Conservation (phyloP, 2,797 vertebrate species). For the Pangasius krempfi region DNA sequence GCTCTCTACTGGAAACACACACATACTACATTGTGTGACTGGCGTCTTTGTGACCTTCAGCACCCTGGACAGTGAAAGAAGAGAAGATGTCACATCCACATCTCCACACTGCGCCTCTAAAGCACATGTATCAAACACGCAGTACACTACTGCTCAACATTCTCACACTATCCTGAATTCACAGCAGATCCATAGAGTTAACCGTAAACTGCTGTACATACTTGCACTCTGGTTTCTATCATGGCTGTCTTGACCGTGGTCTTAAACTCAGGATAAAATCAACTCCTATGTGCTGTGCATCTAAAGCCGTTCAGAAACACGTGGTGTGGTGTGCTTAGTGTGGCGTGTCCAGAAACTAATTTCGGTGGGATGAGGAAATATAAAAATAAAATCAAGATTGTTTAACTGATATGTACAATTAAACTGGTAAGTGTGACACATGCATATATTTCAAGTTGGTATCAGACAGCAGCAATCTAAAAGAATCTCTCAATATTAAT, state of each 20-base stretch:
- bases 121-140: not conserved
- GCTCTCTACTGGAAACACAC: not conserved
- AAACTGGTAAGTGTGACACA: too few relatives aligned
- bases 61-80: constrained; percentile 30
- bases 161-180: not conserved
- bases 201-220: not conserved
- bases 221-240: not conserved
- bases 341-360: not conserved
- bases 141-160: not conserved
- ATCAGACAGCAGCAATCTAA: not conserved
- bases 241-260: not conserved
- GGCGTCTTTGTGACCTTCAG: constrained; percentile 17
- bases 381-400: not conserved
- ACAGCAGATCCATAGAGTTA: not conserved
- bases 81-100: not conserved
- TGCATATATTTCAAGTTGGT: not conserved
- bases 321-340: not conserved
- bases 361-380: not conserved
- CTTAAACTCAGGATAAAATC: not conserved
- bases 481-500: too few relatives aligned
- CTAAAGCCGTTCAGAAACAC: not conserved
- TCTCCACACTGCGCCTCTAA: not conserved
- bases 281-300: not conserved
- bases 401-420: not conserved
- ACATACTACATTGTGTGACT: constrained; percentile 13